Evolutionary conservation across 2,113 vertebrate species (phyloP), one percentile per base, ranked within the genome.

Genomic region (Desmodus rotundus): DNA sequence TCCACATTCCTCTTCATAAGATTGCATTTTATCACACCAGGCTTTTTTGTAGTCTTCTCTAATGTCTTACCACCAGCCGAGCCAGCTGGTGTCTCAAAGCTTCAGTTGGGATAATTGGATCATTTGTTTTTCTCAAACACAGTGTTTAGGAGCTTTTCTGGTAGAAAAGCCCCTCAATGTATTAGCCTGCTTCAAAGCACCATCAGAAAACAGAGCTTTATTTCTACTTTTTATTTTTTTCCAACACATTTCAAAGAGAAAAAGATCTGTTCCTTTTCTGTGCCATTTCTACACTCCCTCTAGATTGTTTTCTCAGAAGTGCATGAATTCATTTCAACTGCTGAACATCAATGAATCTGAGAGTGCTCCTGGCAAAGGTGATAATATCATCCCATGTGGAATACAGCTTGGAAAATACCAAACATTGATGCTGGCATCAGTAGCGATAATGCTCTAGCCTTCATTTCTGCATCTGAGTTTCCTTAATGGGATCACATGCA

Each of bases 111-210:
- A 88, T 94, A 89, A 96, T 38, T 87, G n/a, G 56, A 41, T 97
- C 58, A 65, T 97, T 97, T 94, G 54, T 91, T 97, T 96, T 90
- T 94, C 91, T 98, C 89, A 97, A 94, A 73, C 93, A 63, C 74
- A 36, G 50, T 93, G 90, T 70, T 91, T 94, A 94, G 13, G 36
- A 94, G 58, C 19, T 67, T 31, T 68, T 91, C 38, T 33, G 26
- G 68, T 52, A 87, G 82, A 97, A 78, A 65, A 89, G 3, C 83
- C 72, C 58, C 28, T 95, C 52, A 93, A 47, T 7, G 87, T 97
- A 96, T 96, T 81, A 38, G 7, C 15, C 10, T 16, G 0, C 67
- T 70, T 96, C 58, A 95, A 89, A 88, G 38, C 13, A 65, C n/a
- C 54, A 54, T 4, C 33, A 77, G 41, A 95, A 87, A 94, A 80